Conservation (phyloP, 2,888 invertebrate genomes). For the Leucophenga maculata region DNA sequence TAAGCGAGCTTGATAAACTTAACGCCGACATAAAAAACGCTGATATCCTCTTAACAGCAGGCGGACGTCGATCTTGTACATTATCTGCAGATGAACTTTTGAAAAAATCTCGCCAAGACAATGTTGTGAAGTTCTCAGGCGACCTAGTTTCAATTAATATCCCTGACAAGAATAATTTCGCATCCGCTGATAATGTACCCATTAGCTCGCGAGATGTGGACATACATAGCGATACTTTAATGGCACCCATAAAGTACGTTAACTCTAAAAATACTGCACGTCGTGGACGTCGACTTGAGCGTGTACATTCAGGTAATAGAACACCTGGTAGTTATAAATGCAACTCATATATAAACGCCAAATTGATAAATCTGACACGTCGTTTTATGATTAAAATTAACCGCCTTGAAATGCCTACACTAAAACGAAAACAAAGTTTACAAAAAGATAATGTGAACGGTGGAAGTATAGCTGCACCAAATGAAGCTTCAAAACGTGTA, state of each 20-base stretch:
- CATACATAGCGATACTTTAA: neutral
- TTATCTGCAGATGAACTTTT: slow-evolving; percentile 63
- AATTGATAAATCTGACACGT: neutral
- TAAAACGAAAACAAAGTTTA: neutral
- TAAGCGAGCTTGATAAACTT: slow-evolving; percentile 74
- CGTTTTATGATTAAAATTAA: neutral
- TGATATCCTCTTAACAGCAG: slow-evolving; percentile 76
- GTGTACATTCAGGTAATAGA: neutral
- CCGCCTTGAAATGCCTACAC: neutral
- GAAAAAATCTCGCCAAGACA: slow-evolving; percentile 20
- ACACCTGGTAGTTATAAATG: neutral
- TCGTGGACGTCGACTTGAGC: neutral
- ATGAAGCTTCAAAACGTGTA: slow-evolving; percentile 6
- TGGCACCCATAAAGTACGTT: neutral
- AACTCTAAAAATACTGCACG: neutral
- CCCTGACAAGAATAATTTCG: slow-evolving; percentile 5
- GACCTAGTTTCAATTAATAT: neutral
- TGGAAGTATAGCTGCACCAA: neutral
- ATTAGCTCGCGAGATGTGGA: neutral
- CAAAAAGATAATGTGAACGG: neutral
- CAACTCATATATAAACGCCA: neutral
- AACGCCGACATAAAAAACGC: slow-evolving; percentile 81
- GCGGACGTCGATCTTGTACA: slow-evolving; percentile 76
- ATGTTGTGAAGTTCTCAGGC: neutral
- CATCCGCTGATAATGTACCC: too few species aligned